Conservation (phyloP, 1,140 invertebrate genomes). For the Anoplophora glabripennis region DNA sequence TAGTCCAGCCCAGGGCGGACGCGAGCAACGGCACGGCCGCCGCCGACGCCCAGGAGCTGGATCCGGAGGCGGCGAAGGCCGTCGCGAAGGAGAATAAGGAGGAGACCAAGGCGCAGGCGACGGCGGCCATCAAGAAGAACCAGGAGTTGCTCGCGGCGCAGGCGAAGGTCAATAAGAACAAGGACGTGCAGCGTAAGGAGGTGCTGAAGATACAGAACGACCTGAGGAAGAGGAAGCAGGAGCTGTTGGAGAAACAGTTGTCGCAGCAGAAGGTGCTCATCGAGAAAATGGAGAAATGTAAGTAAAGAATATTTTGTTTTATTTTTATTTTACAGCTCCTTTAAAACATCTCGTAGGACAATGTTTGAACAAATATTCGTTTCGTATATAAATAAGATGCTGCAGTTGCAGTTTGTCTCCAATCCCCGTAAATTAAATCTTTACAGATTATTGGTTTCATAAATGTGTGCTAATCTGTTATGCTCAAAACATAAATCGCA, state of each 20-base stretch:
- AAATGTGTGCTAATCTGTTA: no score
- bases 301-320: conserved; percentile 27
- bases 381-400: no score
- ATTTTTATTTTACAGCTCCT: background rate
- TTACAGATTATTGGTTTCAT: no score
- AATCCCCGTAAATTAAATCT: no score
- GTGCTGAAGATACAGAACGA: conserved; percentile 70
- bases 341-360: no score
- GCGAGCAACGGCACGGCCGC: conserved; percentile 48
- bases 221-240: conserved; percentile 73
- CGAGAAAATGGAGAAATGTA: conserved; percentile 68
- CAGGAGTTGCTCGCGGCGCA: conserved; percentile 62
- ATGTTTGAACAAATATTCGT: no score
- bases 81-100: conserved; percentile 30
- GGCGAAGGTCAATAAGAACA: conserved; percentile 60
- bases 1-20: conserved; percentile 54
- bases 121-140: conserved; percentile 60
- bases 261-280: conserved; percentile 74
- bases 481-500: no score
- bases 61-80: conserved; percentile 40
- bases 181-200: conserved; percentile 67
- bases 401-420: no score
- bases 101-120: conserved; percentile 51
- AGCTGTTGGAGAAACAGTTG: conserved; percentile 74
- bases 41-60: conserved; percentile 45